phyloP scores from a whole-genome alignment of 2,113 vertebrate genomes.

The Dolichotis patagonum region DNA sequence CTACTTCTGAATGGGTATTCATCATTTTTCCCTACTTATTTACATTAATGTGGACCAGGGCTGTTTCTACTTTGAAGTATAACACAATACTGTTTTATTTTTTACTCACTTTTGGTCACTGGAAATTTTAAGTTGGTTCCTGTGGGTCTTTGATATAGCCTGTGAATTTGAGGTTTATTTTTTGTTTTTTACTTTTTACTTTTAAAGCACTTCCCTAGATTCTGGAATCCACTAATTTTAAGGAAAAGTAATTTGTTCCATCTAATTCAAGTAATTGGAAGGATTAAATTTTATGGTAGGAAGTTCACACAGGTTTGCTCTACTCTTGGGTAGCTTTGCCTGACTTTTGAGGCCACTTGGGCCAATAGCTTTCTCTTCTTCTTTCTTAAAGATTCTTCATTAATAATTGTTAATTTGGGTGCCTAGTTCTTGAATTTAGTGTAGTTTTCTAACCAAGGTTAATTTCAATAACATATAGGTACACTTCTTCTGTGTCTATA shows the following conservation, averaged over 20 bases:
- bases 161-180: neutral
- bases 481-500: neutral
- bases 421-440: neutral
- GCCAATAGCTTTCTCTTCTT: neutral
- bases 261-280: neutral
- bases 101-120: neutral
- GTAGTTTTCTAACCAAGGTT: constrained; percentile 4
- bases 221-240: neutral
- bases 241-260: neutral
- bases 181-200: neutral
- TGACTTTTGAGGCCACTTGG: neutral
- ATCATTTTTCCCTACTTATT: neutral
- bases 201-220: neutral
- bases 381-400: neutral
- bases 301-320: neutral
- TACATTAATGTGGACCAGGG: neutral
- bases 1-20: neutral
- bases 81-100: neutral
- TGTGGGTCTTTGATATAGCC: neutral
- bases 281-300: neutral
- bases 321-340: neutral
- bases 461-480: neutral
- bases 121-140: neutral
- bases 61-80: neutral
- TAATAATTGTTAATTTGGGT: neutral